A percentile compares a stretch with the other conserved stretches of the same genome.
Evolutionary conservation across 2,113 vertebrate genomes (phyloP).

Genomic region (Spea multiplicata): DNA sequence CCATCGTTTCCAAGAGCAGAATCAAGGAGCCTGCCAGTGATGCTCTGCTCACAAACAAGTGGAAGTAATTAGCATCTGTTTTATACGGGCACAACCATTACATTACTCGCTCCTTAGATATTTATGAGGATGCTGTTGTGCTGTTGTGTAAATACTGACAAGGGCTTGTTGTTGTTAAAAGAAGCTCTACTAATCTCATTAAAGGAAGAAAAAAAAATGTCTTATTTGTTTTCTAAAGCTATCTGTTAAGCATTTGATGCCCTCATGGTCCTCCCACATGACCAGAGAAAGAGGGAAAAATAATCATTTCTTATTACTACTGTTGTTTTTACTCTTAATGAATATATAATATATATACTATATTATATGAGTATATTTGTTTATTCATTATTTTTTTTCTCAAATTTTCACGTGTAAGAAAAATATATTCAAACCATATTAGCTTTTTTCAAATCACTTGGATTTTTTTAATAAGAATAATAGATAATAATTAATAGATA

Average conservation of each 20-base stretch:
- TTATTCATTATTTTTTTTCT: no score
- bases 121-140: conserved; percentile 38
- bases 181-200: background rate
- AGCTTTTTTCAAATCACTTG: no score
- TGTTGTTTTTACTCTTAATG: no score
- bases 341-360: no score
- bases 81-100: conserved; percentile 23
- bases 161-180: conserved; percentile 5
- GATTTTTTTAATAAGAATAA: no score
- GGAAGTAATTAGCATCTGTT: conserved; percentile 29
- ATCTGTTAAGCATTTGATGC: background rate
- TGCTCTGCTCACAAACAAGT: background rate
- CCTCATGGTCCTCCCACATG: background rate
- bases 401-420: no score
- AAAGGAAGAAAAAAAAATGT: conserved; percentile 5
- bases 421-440: no score
- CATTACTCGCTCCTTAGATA: conserved; percentile 35
- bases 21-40: conserved; percentile 9
- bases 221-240: conserved; percentile 13
- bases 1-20: conserved; percentile 25
- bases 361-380: no score
- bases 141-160: conserved; percentile 24
- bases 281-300: no score
- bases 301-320: no score
- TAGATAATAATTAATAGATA: no score